Evolutionary conservation across 1,140 invertebrate genomes (phyloP), one percentile per base, ranked within the genome.

Genomic region (Hycleus cichorii): DNA sequence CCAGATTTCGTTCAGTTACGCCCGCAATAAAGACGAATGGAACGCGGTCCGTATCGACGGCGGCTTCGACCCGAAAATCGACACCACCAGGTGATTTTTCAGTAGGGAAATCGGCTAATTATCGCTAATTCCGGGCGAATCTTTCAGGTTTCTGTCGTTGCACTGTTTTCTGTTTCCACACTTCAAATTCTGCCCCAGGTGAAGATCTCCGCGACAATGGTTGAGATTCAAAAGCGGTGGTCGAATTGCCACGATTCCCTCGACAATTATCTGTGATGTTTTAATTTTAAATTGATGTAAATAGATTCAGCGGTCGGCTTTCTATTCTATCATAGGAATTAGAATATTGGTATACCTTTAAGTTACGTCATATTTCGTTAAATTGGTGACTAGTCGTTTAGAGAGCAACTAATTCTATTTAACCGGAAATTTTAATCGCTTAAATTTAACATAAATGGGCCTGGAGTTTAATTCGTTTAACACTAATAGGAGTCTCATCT

Each of bases 1-100:
- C 66, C 80, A 91, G 88, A 89, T 97, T 49, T 93, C 92, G 44
- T 95, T 97, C 72, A 94, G 93, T 70, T 97, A 95, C 74, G 87
- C 89, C 2, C 84, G 85, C 65, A 85, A 86, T 66, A 88, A 87
- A 67, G 85, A 88, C 47, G 91, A 93, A 69, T 88, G 86, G 83
- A 97, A 97, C 73, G 85, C 92, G 10, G 81, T 97, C 49, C 88
- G 89, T 70, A 86, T 97, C 56, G 86, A 92, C 59, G 91, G 92
- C 0, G 91, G 92, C 0, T 94, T 95, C 72, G 82, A 88, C 70
- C 74, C 79, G 39, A 83, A 82, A 73, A 82, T 88, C 60, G 94
- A 97, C 81, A 91, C 92, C 50, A 94, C 91, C 60, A 90, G 91
- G 91, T 93, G 75, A 79, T 59, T 49, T 47, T 61, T 40, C 8